Conservation (phyloP, 1,140 invertebrate species). For the Ceratosolen fusciceps region DNA sequence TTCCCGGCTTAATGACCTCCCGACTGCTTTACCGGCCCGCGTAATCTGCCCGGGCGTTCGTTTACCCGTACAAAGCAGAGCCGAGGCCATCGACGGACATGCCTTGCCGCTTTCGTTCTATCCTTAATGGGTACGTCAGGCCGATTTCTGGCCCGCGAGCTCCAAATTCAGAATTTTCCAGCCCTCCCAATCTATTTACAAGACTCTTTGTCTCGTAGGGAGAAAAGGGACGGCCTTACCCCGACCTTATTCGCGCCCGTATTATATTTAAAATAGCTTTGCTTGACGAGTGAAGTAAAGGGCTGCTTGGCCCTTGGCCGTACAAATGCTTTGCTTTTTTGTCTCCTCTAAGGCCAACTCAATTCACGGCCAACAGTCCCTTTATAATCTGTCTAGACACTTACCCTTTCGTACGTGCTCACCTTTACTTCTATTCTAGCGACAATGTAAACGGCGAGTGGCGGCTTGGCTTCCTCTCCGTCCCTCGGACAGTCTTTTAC, state of each 20-base stretch:
- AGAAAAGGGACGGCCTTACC: too few relatives aligned
- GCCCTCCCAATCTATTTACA: too few relatives aligned
- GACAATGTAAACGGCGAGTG: not conserved
- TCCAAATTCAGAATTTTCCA: too few relatives aligned
- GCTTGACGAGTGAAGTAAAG: not conserved
- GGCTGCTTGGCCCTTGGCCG: too few relatives aligned
- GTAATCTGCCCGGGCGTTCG: not conserved
- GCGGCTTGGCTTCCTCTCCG: not conserved
- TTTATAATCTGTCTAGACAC: constrained; percentile 58
- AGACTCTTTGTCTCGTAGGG: too few relatives aligned
- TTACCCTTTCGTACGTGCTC: constrained; percentile 54
- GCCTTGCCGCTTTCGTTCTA: not conserved
- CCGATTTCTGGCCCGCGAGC: too few relatives aligned
- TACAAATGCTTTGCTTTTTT: not conserved
- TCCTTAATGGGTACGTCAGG: too few relatives aligned
- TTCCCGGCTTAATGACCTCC: constrained; percentile 63
- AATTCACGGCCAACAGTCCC: constrained; percentile 55
- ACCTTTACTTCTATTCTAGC: constrained; percentile 38
- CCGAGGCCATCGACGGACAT: constrained; percentile 41
- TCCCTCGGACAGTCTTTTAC: not conserved
- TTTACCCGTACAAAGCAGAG: constrained; percentile 30
- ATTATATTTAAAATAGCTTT: not conserved
- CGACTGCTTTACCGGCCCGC: constrained; percentile 54
- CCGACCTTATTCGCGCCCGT: not conserved
- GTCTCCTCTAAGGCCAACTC: not conserved